Conservation (phyloP, 2,888 invertebrate genomes). For the Bombylius discolor region DNA sequence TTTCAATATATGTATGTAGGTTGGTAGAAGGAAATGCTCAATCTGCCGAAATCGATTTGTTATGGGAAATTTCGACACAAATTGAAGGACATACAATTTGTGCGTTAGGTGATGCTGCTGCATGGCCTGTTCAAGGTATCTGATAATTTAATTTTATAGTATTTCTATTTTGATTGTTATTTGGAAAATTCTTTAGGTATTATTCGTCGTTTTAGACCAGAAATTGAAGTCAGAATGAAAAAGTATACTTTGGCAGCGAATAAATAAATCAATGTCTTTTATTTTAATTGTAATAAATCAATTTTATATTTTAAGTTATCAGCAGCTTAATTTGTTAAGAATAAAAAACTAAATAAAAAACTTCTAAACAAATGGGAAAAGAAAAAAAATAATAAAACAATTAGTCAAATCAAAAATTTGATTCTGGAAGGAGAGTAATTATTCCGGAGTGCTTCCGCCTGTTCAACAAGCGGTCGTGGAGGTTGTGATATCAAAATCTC, state of each 20-base stretch:
- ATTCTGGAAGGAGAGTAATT: too few species aligned
- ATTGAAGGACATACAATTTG: slow-evolving; percentile 99
- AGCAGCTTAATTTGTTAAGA: too few species aligned
- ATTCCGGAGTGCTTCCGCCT: too few species aligned
- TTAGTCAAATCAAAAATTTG: too few species aligned
- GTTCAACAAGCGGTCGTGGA: too few species aligned
- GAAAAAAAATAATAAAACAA: too few species aligned
- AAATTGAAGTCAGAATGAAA: slow-evolving; percentile 76
- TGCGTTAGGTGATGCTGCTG: slow-evolving; percentile 96
- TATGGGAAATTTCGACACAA: slow-evolving; percentile 98
- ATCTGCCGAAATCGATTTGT: slow-evolving; percentile 93
- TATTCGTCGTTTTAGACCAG: slow-evolving; percentile 93
- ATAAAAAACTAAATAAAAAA: too few species aligned
- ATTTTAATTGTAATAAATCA: too few species aligned
- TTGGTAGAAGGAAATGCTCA: slow-evolving; percentile 85
- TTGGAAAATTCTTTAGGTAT: slow-evolving; percentile 34
- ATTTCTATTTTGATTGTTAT: neutral
- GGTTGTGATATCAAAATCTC: too few species aligned
- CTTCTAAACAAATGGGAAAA: too few species aligned
- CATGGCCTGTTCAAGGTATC: slow-evolving; percentile 95
- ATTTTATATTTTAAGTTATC: too few species aligned
- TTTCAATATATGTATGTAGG: slow-evolving; percentile 26
- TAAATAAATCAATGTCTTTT: too few species aligned
- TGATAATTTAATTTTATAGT: neutral
- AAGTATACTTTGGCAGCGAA: slow-evolving; percentile 27